Base-by-base conservation (phyloP, 30 jellyfish, hydroid and myxozoan genomes). In the Hydra vulgaris region DNA sequence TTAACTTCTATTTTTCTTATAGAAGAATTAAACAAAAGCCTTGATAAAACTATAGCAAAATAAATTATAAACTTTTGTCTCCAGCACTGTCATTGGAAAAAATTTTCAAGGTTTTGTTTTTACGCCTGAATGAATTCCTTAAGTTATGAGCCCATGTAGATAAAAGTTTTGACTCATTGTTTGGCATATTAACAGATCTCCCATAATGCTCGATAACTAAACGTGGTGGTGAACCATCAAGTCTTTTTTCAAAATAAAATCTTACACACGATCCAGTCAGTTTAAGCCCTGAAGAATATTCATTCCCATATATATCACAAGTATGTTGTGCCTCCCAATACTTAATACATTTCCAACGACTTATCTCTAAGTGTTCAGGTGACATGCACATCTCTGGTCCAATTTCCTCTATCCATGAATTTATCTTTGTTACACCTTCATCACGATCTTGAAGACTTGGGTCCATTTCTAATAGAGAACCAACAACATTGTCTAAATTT, bases 271-370 rank as follows among this genome's bases (percentile, higher is more conserved):
- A 84, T 17, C 95, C 97, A 15, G 97, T 89, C 18, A 85, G 85
- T 74, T 89, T 89, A 7, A 88, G 54, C 3, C 96, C 96, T 17
- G 84, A 81, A 81, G 72, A 72, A 27, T 84, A 81, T 21, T 85
- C 97, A 15, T 92, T 91, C 0, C 97, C 97, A 76, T 89, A 89
- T 24, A 89, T 89, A 84, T 89, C 97, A 25, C 89, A 85, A 21
- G 80, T 95, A 76, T 89, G 97, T 74, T 89, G 97, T 15, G 97
- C 97, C 73, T 89, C 97, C 97, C 97, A 89, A 27, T 89, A 89
- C 74, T 89, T 89, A 4, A 89, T 89, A 54, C 97, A 89, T 78
- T 89, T 89, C 97, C 97, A 89, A 0, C 97, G 92, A 82, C 95
- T 84, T 25, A 89, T 85, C 76, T 89, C 97, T 61, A 89, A 73